Evolutionary conservation across 2,888 invertebrate genomes (phyloP).

Genomic region (Eucera pruinosa): DNA sequence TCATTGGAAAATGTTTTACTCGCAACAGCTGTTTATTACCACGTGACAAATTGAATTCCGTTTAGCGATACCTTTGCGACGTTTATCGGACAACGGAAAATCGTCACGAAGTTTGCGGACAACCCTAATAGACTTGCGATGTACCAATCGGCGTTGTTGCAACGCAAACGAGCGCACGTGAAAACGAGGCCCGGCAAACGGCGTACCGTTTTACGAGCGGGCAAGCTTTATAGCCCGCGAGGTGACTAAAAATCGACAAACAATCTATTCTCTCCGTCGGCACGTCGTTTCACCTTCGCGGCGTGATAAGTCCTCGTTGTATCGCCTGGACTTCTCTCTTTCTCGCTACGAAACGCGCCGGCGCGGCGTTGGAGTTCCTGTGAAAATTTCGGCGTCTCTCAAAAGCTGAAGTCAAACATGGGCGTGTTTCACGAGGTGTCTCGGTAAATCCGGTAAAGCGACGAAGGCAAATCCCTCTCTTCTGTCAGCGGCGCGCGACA

Average conservation of each 20-base stretch:
- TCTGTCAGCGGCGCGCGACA: conserved; percentile 67
- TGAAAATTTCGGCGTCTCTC: conserved; percentile 83
- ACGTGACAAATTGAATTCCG: no score
- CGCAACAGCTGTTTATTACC: no score
- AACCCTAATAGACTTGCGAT: no score
- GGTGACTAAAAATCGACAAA: conserved; percentile 80
- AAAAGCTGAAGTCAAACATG: conserved; percentile 83
- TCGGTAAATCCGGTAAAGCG: conserved; percentile 79
- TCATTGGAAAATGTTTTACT: no score
- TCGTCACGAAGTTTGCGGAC: no score
- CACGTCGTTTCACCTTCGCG: conserved; percentile 59
- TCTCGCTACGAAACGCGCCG: conserved; percentile 36
- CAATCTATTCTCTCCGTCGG: conserved; percentile 76
- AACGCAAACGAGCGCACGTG: neutral
- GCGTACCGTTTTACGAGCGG: conserved; percentile 64
- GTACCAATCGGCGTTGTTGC: no score
- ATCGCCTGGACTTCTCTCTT: neutral
- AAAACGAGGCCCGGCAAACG: neutral
- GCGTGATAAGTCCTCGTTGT: conserved; percentile 70
- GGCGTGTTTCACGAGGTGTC: conserved; percentile 80
- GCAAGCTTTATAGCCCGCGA: conserved; percentile 73
- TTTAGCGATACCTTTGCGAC: no score
- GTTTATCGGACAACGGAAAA: no score
- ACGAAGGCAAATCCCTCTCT: conserved; percentile 70
- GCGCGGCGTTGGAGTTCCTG: conserved; percentile 75